Percentiles rank a stretch among this genome's conserved stretches.
phyloP scores from a whole-genome alignment of 2,888 invertebrate genomes.

The Luperina nickerlii region DNA sequence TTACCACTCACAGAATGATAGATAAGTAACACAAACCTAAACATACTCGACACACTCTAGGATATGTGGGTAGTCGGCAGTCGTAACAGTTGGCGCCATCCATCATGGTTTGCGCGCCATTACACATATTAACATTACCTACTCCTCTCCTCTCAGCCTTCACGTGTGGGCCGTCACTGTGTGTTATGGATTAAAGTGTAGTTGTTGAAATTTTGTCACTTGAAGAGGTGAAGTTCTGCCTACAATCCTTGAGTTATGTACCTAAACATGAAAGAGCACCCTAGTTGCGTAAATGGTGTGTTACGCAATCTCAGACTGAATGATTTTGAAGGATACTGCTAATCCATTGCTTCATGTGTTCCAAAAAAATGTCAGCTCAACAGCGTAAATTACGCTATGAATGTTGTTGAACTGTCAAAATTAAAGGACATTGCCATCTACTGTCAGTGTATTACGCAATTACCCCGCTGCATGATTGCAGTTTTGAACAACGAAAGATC shows the following conservation, averaged over 20 bases:
- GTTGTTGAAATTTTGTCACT: not conserved
- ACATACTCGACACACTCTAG: conserved; percentile 8
- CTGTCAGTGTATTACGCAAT: not conserved
- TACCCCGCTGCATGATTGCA: not conserved
- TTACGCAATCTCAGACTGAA: no score
- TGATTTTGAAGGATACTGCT: not conserved
- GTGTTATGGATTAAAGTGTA: conserved; percentile 18
- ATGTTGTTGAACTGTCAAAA: not conserved
- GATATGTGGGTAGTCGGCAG: conserved; percentile 31
- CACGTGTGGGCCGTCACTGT: conserved; percentile 29
- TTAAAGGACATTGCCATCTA: not conserved
- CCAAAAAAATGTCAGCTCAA: not conserved
- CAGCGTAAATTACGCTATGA: not conserved
- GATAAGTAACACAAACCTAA: conserved; percentile 31
- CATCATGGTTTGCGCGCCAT: conserved; percentile 55
- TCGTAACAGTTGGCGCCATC: conserved; percentile 48
- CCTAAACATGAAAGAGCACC: not conserved
- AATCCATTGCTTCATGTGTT: not conserved
- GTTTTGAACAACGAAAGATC: not conserved
- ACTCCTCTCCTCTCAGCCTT: not conserved
- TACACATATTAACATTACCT: conserved; percentile 42
- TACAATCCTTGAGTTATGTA: not conserved
- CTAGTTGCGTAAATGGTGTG: no score
- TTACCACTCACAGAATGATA: conserved; percentile 28
- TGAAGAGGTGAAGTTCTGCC: not conserved